Percentiles rank a stretch among this genome's conserved stretches.
Conservation (phyloP, 2,797 vertebrate species). For the Poeciliopsis presidionis region DNA sequence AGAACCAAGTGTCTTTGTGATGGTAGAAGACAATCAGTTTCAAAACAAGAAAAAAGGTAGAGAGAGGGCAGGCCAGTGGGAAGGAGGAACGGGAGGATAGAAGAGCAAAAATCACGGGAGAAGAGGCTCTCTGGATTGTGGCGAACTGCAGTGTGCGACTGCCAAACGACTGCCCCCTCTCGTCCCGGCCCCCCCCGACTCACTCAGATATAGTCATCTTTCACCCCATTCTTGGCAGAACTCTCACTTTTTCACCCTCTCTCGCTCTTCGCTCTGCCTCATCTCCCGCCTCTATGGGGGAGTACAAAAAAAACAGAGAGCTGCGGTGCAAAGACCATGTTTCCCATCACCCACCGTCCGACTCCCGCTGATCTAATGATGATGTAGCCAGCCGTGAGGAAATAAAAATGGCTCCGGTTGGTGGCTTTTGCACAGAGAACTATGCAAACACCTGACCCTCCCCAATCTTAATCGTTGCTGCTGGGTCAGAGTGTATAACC, state of each 20-base stretch:
- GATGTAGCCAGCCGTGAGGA: constrained; percentile 76
- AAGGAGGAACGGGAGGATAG: constrained; percentile 68
- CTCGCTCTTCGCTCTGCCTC: constrained; percentile 40
- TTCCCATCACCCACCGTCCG: constrained; percentile 55
- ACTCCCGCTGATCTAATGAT: constrained; percentile 72
- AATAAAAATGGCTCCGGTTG: constrained; percentile 79
- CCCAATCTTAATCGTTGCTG: constrained; percentile 81
- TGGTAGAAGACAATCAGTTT: constrained; percentile 90
- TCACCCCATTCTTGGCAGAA: constrained; percentile 22
- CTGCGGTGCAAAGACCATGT: constrained; percentile 54
- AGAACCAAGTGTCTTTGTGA: constrained; percentile 89
- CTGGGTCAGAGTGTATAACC: constrained; percentile 82
- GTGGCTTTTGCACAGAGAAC: constrained; percentile 85
- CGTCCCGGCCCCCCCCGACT: not conserved
- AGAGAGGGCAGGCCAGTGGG: constrained; percentile 80
- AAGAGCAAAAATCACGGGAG: constrained; percentile 68
- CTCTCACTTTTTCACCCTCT: not conserved
- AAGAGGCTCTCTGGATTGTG: constrained; percentile 76
- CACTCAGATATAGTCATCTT: constrained; percentile 14
- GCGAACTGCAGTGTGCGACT: constrained; percentile 68
- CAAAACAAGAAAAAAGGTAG: constrained; percentile 83
- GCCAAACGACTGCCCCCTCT: constrained; percentile 59
- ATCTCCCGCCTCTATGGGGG: constrained; percentile 45
- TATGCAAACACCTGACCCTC: constrained; percentile 85
- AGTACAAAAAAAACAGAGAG: constrained; percentile 24